Evolutionary conservation across 2,888 invertebrate species (phyloP).

Genomic region (Nomada flava): DNA sequence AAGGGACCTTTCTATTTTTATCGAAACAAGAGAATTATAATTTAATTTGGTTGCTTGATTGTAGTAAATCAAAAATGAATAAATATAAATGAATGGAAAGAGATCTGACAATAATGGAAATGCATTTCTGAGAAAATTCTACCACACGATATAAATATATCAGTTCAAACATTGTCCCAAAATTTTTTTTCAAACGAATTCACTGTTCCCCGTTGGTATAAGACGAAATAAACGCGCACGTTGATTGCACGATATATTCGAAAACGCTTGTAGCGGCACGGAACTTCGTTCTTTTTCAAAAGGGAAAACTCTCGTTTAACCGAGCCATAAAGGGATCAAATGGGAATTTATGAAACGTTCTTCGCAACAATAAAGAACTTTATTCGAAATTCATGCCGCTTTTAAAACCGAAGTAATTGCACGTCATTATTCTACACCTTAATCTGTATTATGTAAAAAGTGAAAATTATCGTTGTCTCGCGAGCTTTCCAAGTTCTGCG

Average conservation of each 20-base stretch:
- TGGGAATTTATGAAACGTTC: neutral
- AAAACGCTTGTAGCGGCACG: neutral
- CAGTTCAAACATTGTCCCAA: neutral
- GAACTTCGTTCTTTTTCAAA: neutral
- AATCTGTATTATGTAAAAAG: neutral
- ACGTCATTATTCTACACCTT: neutral
- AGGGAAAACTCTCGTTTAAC: neutral
- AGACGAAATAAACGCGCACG: neutral
- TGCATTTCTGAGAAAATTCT: neutral
- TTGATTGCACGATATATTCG: neutral
- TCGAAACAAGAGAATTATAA: too few species aligned
- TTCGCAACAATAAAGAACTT: neutral
- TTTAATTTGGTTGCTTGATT: too few species aligned
- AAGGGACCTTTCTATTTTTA: too few species aligned
- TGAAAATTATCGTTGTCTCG: conserved; percentile 4
- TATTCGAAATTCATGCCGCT: neutral
- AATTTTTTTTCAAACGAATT: neutral
- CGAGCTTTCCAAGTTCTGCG: neutral
- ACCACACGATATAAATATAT: neutral
- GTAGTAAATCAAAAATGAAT: too few species aligned
- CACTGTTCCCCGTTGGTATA: neutral
- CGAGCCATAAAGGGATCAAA: neutral
- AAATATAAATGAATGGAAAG: too few species aligned
- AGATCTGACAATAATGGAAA: too few species aligned
- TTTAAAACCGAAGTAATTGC: conserved; percentile 18